Evolutionary conservation across 2,113 vertebrate genomes (phyloP).

Genomic region (Larimichthys crocea): DNA sequence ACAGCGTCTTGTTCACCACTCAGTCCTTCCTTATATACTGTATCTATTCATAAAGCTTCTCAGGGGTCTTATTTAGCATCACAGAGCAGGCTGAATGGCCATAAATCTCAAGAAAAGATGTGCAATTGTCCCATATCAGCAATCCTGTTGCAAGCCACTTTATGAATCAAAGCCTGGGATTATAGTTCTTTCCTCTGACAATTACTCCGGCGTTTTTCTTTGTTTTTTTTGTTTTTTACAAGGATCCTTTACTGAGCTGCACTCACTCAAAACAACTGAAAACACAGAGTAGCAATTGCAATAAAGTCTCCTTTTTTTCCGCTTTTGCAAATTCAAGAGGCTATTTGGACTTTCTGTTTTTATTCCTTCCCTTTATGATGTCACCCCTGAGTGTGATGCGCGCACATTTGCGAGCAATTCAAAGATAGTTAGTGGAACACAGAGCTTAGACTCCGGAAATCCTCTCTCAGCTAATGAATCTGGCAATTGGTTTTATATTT

Average conservation of each 20-base stretch:
- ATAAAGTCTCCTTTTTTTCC: slow-evolving; percentile 15
- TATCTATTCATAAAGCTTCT: slow-evolving; percentile 49
- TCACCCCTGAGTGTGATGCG: slow-evolving; percentile 36
- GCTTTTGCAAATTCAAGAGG: slow-evolving; percentile 34
- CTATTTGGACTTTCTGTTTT: slow-evolving; percentile 36
- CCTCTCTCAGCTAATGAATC: slow-evolving; percentile 53
- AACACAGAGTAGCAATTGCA: slow-evolving; percentile 7
- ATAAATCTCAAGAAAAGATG: slow-evolving; percentile 54
- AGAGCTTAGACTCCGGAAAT: slow-evolving; percentile 6
- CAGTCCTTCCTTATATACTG: slow-evolving; percentile 7
- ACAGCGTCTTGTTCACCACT: neutral
- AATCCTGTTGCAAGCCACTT: slow-evolving; percentile 39
- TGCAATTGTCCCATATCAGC: slow-evolving; percentile 57
- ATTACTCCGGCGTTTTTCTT: slow-evolving; percentile 17
- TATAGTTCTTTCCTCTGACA: slow-evolving; percentile 35
- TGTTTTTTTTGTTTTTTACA: neutral
- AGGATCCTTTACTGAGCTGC: slow-evolving; percentile 29
- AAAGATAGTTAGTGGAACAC: slow-evolving; percentile 27
- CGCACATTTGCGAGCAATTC: slow-evolving; percentile 19
- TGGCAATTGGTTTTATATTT: slow-evolving; percentile 44
- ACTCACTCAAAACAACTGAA: slow-evolving; percentile 41
- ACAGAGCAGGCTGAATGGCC: slow-evolving; percentile 27
- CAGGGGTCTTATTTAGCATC: slow-evolving; percentile 51
- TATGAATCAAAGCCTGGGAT: slow-evolving; percentile 57
- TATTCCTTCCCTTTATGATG: slow-evolving; percentile 25